Evolutionary conservation across 2,113 vertebrate species (phyloP).

Genomic region (Coturnix japonica): DNA sequence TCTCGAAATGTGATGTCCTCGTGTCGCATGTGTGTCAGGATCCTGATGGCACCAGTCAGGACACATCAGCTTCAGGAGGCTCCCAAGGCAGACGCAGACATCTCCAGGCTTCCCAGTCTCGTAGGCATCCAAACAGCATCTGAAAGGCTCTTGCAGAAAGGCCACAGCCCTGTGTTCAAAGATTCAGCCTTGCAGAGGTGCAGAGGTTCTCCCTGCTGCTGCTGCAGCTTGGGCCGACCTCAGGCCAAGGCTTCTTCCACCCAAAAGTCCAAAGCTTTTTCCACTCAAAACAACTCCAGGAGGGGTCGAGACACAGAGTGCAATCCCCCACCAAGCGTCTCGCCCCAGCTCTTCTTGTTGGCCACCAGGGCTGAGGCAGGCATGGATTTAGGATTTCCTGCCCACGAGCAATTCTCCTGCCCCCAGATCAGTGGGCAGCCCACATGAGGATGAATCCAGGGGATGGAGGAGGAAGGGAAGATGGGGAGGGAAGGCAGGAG

Average conservation of each 20-base stretch:
- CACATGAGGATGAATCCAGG: constrained; percentile 57
- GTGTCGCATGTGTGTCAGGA: accelerated
- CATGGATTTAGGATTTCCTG: background rate
- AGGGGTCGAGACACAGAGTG: background rate
- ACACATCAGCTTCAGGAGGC: background rate
- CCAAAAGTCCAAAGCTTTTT: background rate
- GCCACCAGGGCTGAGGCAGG: background rate
- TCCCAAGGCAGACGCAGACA: background rate
- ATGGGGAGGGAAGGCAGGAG: background rate
- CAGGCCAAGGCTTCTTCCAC: background rate
- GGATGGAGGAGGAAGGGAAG: background rate
- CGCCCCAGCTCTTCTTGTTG: background rate
- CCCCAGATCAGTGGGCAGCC: background rate
- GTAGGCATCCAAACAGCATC: background rate
- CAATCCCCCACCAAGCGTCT: background rate
- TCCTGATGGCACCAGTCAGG: background rate
- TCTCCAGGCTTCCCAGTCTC: background rate
- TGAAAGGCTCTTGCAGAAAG: background rate
- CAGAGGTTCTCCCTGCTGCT: background rate
- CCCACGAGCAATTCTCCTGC: background rate
- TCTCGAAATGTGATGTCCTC: accelerated
- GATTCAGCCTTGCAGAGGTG: accelerated
- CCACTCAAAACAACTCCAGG: background rate
- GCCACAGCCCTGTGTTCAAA: background rate
- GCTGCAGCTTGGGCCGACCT: background rate